Conservation (phyloP, 2,888 invertebrate species). For the Nemurella pictetii region DNA sequence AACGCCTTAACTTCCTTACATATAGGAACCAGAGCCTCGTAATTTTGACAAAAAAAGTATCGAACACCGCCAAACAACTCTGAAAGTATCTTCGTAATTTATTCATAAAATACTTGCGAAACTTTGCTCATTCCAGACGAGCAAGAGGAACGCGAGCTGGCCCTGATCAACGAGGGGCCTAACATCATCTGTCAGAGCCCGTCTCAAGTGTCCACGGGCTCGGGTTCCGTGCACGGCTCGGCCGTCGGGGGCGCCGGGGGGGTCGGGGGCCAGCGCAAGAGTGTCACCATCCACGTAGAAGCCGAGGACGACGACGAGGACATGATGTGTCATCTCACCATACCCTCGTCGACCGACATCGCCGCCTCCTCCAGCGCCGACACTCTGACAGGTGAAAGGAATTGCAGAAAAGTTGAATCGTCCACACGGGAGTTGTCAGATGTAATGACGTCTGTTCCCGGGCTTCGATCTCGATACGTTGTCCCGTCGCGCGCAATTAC, state of each 20-base stretch:
- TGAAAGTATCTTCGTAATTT: no score
- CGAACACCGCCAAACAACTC: no score
- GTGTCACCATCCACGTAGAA: conserved; percentile 56
- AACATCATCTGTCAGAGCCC: conserved; percentile 48
- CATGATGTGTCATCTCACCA: conserved; percentile 65
- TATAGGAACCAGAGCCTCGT: no score
- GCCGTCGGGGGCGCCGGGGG: conserved; percentile 42
- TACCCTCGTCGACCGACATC: conserved; percentile 66
- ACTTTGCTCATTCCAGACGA: conserved; percentile 51
- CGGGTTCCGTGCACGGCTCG: conserved; percentile 20
- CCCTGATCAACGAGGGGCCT: conserved; percentile 50
- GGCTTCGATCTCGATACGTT: background rate
- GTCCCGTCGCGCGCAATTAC: background rate
- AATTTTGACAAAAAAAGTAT: no score
- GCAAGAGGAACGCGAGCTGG: conserved; percentile 54
- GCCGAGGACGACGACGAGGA: conserved; percentile 61
- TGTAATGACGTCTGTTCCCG: conserved; percentile 1
- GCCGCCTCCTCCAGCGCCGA: conserved; percentile 76
- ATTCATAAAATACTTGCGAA: background rate
- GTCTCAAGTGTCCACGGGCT: conserved; percentile 43
- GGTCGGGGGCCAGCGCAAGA: conserved; percentile 48
- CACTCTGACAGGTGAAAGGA: conserved; percentile 67
- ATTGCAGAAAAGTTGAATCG: no score
- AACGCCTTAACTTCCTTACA: no score
- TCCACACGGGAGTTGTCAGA: no score